phyloP scores from a whole-genome alignment of 2,888 invertebrate genomes.

The Drosophila mulleri region DNA sequence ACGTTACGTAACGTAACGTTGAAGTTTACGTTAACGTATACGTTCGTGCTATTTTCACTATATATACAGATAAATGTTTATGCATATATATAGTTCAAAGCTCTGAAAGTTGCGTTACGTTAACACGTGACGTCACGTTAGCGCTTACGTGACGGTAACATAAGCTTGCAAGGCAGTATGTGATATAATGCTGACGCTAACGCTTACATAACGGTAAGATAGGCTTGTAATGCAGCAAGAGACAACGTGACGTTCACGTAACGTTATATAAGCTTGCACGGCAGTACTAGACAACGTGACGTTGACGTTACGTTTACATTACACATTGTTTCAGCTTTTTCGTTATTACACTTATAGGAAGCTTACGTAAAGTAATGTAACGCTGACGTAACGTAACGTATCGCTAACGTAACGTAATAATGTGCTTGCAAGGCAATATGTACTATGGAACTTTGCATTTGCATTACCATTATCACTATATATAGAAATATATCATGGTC shows the following conservation, averaged over 20 bases:
- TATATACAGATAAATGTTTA: neutral
- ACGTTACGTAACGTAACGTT: slow-evolving; percentile 51
- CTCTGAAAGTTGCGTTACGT: slow-evolving; percentile 46
- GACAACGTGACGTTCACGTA: neutral
- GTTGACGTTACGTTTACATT: neutral
- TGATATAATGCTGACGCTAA: neutral
- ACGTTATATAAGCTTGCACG: neutral
- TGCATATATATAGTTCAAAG: neutral
- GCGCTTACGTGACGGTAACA: neutral
- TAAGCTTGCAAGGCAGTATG: neutral
- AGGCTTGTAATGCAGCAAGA: neutral
- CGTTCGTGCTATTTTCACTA: neutral
- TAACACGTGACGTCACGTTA: slow-evolving; percentile 35
- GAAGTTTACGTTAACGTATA: neutral
- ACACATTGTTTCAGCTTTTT: slow-evolving; percentile 14
- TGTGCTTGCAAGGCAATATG: slow-evolving; percentile 79
- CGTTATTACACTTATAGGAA: neutral
- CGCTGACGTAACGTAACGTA: slow-evolving; percentile 21
- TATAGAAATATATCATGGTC: slow-evolving; percentile 33
- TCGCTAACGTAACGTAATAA: slow-evolving; percentile 33
- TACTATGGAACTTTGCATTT: slow-evolving; percentile 61
- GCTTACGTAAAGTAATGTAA: slow-evolving; percentile 12
- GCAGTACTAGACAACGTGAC: neutral
- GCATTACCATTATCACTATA: slow-evolving; percentile 58
- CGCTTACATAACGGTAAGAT: neutral